These are phyloP conservation scores for Reinhardtius hippoglossoides DNA, from an alignment of 2,113 vertebrate genomes.

Conservation along the genomic window DNA sequence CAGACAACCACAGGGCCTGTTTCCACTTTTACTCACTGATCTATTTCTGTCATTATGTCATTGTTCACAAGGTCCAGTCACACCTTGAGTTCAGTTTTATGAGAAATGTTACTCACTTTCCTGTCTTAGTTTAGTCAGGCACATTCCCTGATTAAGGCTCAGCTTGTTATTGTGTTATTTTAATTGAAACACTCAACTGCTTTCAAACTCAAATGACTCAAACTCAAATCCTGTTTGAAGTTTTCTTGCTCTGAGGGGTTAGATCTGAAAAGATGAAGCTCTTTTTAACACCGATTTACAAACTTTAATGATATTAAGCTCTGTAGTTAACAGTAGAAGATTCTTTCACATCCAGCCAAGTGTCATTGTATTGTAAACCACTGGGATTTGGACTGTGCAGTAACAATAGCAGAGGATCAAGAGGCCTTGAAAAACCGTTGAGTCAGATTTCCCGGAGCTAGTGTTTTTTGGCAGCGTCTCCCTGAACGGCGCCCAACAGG, in stretches of 20 bases:
- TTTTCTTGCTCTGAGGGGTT: background rate
- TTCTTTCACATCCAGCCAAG: background rate
- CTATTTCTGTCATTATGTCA: background rate
- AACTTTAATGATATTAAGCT: background rate
- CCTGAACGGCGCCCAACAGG: conserved; percentile 41
- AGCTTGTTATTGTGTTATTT: background rate
- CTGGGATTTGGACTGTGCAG: background rate
- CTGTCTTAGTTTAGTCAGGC: too few relatives aligned
- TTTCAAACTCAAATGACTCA: too few relatives aligned
- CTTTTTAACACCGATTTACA: background rate
- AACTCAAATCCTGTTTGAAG: too few relatives aligned
- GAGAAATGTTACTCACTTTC: background rate
- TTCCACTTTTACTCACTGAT: background rate
- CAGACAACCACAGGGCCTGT: background rate
- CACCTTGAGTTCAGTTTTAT: conserved; percentile 1
- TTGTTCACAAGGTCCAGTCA: conserved; percentile 1
- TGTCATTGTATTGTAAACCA: background rate
- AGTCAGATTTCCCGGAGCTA: conserved; percentile 66
- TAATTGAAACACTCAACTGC: too few relatives aligned
- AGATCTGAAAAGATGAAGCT: background rate
- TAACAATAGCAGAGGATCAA: conserved; percentile 31
- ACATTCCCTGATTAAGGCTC: background rate
- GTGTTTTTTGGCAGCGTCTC: conserved; percentile 55
- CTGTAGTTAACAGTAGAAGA: background rate
- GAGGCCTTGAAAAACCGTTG: conserved; percentile 60